These are phyloP conservation scores for Hippocampus abdominalis DNA, from an alignment of 2,113 vertebrate genomes.

Conservation along the genomic window DNA sequence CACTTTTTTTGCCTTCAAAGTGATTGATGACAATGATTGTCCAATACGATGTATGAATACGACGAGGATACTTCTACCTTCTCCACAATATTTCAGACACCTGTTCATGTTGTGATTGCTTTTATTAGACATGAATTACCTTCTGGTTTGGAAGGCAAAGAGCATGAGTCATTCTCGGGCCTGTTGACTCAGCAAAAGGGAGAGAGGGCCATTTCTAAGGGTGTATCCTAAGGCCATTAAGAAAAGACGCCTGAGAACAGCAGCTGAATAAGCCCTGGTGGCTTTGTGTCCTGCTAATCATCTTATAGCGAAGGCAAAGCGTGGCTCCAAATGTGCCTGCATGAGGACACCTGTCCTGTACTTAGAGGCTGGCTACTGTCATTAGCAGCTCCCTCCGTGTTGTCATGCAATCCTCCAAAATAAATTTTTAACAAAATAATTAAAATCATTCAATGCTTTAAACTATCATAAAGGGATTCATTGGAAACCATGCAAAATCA, in stretches of 20 bases:
- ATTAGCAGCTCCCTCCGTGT: slow-evolving; percentile 11
- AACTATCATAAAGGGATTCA: neutral
- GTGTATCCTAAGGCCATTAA: slow-evolving; percentile 57
- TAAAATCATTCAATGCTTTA: neutral
- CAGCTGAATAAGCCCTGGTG: slow-evolving; percentile 54
- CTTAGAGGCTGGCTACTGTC: neutral
- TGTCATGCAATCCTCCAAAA: slow-evolving; percentile 18
- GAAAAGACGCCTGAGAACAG: slow-evolving; percentile 51
- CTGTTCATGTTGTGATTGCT: neutral
- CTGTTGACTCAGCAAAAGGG: slow-evolving; percentile 59
- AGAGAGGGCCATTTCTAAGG: slow-evolving; percentile 15
- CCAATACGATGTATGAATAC: too few species aligned
- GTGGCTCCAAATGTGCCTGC: slow-evolving; percentile 68
- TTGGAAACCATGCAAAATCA: too few species aligned
- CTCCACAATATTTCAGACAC: too few species aligned
- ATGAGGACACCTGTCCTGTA: slow-evolving; percentile 50
- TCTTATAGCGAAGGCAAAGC: slow-evolving; percentile 60
- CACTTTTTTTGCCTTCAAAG: too few species aligned
- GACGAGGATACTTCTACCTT: too few species aligned
- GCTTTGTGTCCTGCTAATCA: slow-evolving; percentile 73
- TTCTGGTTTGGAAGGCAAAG: neutral
- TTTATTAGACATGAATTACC: neutral
- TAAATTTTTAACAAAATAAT: neutral
- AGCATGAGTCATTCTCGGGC: neutral
- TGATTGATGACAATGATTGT: too few species aligned